Base-by-base conservation (phyloP, 2,797 vertebrate genomes). In the Pseudochaenichthys georgianus region DNA sequence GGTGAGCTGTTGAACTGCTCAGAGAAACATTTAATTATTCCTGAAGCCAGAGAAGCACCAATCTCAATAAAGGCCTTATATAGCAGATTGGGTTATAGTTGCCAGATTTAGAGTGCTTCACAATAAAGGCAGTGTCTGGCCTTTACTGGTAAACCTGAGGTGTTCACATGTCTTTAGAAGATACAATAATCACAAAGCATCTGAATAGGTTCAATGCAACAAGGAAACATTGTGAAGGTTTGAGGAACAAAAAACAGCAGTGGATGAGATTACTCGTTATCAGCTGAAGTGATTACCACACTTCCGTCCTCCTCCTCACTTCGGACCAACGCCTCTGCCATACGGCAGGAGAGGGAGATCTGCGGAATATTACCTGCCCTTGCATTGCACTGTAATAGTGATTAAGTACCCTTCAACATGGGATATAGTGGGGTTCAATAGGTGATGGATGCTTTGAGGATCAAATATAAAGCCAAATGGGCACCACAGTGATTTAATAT, bases 11-110 rank as follows among this genome's bases (percentile, higher is more conserved):
- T 73, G 31, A 43, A 38, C 21, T n/a, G 6, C 34, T 2, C 34
- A 38, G 34, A 9, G 6, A 38, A 9, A 7, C 57, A 38, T 59
- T 60, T 51, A 34, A 70, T 58, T 48, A 42, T 52, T 19, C 17
- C 60, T 64, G 52, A 69, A 34, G 65, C 59, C 21, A 42, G 64
- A 41, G 19, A 64, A 48, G 51, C 50, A 41, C 28, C 43, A 41
- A 54, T 41, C 61, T 13, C 5, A 3, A 61, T 52, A 23, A n/a
- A 5, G 19, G 15, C 6, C 10, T 15, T 45, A 38, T 66, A 46
- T n/a, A 59, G 55, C 16, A 21, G 13, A 67, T 8, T 21, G 13
- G 5, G 38, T 38, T 13, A 28, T 21, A 34, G 28, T 6, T 0
- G 60, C 17, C n/a, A 60, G 48, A 53, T 54, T 13, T 41, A 9